Evolutionary conservation across 2,888 invertebrate genomes (phyloP).

Genomic region (Eurytoma californica): DNA sequence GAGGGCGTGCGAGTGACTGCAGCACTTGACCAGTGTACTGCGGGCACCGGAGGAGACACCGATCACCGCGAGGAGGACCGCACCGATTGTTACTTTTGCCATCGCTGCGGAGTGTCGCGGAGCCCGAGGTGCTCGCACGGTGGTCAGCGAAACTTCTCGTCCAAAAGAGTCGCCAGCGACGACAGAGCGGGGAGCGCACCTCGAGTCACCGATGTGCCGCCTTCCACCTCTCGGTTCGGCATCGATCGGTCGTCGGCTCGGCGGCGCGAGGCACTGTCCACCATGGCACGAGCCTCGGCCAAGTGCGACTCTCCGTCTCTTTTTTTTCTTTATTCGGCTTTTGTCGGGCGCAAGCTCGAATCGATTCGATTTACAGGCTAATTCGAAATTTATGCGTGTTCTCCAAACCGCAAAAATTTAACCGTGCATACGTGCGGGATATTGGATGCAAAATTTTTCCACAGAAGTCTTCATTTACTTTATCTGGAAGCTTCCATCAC

Average conservation of each 20-base stretch:
- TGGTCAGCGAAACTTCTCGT: neutral
- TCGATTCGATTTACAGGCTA: neutral
- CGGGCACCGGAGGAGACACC: neutral
- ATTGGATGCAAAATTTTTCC: too few species aligned
- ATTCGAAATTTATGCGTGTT: neutral
- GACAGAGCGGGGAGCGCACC: neutral
- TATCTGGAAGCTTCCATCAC: neutral
- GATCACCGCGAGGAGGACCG: neutral
- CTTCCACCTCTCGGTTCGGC: neutral
- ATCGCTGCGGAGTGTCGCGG: neutral
- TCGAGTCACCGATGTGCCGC: neutral
- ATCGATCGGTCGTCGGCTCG: neutral
- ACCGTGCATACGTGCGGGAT: neutral
- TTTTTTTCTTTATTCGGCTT: too few species aligned
- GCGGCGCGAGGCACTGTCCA: neutral
- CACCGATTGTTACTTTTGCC: neutral
- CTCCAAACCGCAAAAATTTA: neutral
- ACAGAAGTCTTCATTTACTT: neutral
- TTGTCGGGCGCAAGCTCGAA: too few species aligned
- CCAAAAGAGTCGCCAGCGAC: neutral
- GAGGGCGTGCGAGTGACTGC: conserved; percentile 53
- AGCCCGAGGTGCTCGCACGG: neutral
- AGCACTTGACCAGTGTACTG: conserved; percentile 54
- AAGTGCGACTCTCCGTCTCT: too few species aligned
- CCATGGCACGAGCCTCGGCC: neutral